A percentile compares a stretch with the other conserved stretches of the same genome.
Evolutionary conservation across 2,888 invertebrate species (phyloP).

Genomic region (Drosophila merina): DNA sequence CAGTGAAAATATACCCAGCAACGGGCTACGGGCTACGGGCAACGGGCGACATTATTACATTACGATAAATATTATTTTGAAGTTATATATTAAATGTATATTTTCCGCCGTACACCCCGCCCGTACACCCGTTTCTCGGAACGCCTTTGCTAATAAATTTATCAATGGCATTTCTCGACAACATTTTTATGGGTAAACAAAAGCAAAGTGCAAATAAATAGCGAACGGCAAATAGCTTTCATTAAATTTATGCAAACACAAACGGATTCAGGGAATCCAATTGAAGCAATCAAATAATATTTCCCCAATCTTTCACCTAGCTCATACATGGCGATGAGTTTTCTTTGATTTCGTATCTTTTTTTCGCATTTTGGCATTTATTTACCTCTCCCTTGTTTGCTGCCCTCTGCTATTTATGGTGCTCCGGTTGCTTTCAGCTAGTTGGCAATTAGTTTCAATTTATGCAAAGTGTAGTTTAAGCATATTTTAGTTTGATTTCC

Average conservation of each 20-base stretch:
- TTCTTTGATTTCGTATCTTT: constrained; percentile 12
- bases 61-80: constrained; percentile 14
- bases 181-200: constrained; percentile 7
- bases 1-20: constrained; percentile 18
- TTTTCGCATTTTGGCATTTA: constrained; percentile 53
- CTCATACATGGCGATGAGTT: not conserved
- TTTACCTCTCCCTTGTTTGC: constrained; percentile 44
- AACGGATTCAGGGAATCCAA: constrained; percentile 8
- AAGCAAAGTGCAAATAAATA: constrained; percentile 19
- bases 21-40: not conserved
- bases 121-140: not conserved
- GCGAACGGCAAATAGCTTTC: constrained; percentile 21
- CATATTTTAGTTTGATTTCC: constrained; percentile 61
- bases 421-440: constrained; percentile 48
- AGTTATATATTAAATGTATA: not conserved
- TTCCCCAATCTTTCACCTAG: not conserved
- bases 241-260: constrained; percentile 35
- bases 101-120: not conserved
- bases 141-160: constrained; percentile 25
- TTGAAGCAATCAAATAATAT: constrained; percentile 2
- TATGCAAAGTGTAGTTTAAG: constrained; percentile 66
- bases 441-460: constrained; percentile 61
- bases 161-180: constrained; percentile 32
- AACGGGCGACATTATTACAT: not conserved
- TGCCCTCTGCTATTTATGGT: constrained; percentile 49